phyloP scores from a whole-genome alignment of 2,888 invertebrate species.

The Opisthograptis luteolata region DNA sequence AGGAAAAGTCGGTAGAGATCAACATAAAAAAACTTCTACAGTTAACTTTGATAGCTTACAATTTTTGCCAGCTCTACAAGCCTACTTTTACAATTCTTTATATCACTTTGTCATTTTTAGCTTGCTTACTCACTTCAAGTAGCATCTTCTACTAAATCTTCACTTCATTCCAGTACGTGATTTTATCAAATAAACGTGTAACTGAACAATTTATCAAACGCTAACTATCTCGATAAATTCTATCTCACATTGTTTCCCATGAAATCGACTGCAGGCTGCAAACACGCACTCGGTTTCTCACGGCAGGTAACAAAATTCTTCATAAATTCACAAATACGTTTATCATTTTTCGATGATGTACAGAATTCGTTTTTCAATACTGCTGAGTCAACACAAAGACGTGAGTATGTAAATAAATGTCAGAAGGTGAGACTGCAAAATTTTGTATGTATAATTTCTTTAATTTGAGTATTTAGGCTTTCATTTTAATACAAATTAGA shows the following conservation, averaged over 20 bases:
- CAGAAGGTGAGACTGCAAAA: background rate
- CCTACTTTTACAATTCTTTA: no score
- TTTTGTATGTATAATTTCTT: no score
- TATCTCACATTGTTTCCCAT: conserved; percentile 49
- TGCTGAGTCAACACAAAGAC: background rate
- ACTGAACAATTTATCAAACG: conserved; percentile 28
- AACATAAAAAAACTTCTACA: no score
- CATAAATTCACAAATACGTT: conserved; percentile 18
- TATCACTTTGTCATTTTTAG: background rate
- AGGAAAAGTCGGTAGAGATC: no score
- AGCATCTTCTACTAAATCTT: background rate
- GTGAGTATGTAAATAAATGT: background rate
- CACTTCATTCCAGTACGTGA: background rate
- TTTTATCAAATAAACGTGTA: conserved; percentile 21
- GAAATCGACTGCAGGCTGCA: conserved; percentile 50
- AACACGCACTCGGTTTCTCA: conserved; percentile 38
- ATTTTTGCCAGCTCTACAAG: no score
- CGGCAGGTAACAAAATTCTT: conserved; percentile 28
- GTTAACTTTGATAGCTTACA: no score
- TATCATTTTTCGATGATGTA: conserved; percentile 12
- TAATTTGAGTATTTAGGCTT: background rate
- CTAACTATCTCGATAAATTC: conserved; percentile 38
- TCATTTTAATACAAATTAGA: no score
- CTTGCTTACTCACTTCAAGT: no score
- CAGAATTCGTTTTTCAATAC: background rate